Evolutionary conservation across 2,888 invertebrate genomes (phyloP).

Genomic region (Drosophila rellima): DNA sequence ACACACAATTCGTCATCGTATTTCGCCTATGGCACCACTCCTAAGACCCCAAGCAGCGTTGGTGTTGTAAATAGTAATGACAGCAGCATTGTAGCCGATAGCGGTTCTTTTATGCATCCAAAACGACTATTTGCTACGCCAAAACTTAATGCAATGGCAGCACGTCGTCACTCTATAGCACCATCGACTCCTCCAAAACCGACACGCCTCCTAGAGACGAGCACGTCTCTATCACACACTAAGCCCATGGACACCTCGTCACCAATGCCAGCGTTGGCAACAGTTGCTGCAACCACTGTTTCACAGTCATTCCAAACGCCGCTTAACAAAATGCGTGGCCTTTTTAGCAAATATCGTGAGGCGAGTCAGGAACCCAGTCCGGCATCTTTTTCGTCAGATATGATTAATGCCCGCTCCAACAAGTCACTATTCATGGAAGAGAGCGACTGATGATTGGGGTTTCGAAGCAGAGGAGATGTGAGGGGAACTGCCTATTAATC

Average conservation of each 20-base stretch:
- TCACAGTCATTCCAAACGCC: conserved; percentile 62
- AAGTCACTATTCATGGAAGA: conserved; percentile 19
- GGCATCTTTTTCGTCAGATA: conserved; percentile 8
- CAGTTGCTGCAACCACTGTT: conserved; percentile 24
- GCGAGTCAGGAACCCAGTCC: conserved; percentile 42
- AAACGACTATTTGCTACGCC: conserved; percentile 53
- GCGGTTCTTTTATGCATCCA: conserved; percentile 6
- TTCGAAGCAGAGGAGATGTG: conserved; percentile 9
- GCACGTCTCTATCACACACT: not conserved
- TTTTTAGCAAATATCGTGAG: conserved; percentile 74
- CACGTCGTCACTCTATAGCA: not conserved
- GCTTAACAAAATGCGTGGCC: conserved; percentile 66
- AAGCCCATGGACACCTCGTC: not conserved
- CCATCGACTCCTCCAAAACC: conserved; percentile 23
- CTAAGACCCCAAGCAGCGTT: conserved; percentile 14
- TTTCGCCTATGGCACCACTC: conserved; percentile 2
- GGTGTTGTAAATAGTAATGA: not conserved
- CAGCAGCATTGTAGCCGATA: conserved; percentile 17
- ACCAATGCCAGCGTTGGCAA: conserved; percentile 37
- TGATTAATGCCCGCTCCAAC: not conserved
- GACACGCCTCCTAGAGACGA: conserved; percentile 6
- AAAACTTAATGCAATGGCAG: conserved; percentile 30
- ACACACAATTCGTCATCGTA: conserved; percentile 48
- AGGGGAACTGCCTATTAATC: conserved; percentile 36
- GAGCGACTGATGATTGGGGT: conserved; percentile 22